Percentiles rank a stretch among this genome's conserved stretches.
These are phyloP conservation scores for Eptatretus atami DNA, from an alignment of 2,797 vertebrate genomes.

Conservation along the genomic window DNA sequence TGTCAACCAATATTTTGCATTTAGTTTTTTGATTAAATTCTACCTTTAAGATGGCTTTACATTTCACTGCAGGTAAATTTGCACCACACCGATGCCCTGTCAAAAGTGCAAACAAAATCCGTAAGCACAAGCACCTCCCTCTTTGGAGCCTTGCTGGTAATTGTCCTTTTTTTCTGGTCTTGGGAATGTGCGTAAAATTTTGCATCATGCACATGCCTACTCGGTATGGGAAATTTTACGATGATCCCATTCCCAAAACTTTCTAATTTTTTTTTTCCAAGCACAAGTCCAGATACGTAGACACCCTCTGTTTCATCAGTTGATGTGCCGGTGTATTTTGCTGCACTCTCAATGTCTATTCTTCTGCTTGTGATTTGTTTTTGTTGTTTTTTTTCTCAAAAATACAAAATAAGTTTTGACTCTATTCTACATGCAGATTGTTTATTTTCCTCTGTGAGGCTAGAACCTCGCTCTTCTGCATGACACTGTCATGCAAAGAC, in stretches of 20 bases:
- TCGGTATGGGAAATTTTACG: slow-evolving; percentile 4
- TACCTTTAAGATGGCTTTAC: too few relatives aligned
- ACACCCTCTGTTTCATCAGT: slow-evolving; percentile 4
- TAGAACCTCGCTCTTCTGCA: slow-evolving; percentile 2
- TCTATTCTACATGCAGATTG: slow-evolving; percentile 2
- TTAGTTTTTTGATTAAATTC: too few relatives aligned
- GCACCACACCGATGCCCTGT: too few relatives aligned
- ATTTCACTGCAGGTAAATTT: too few relatives aligned
- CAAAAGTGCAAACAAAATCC: too few relatives aligned
- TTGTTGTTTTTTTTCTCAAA: not conserved
- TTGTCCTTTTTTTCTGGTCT: not conserved
- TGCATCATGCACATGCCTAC: slow-evolving; percentile 2
- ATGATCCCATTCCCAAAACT: not conserved
- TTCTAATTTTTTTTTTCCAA: not conserved
- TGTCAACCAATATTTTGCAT: too few relatives aligned
- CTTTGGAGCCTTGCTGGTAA: too few relatives aligned
- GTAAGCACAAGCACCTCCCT: too few relatives aligned
- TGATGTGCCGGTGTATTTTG: too few relatives aligned
- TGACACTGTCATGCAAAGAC: slow-evolving; percentile 5
- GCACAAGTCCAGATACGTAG: not conserved
- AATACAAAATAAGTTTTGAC: not conserved
- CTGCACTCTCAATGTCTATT: not conserved
- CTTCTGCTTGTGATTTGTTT: slow-evolving; percentile 3
- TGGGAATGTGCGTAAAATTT: slow-evolving; percentile 5
- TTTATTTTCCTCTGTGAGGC: not conserved